A percentile compares a stretch with the other conserved stretches of the same genome.
These are phyloP conservation scores for Macrotrachela quadricornifera DNA, from an alignment of 1,140 invertebrate genomes.

Conservation along the genomic window DNA sequence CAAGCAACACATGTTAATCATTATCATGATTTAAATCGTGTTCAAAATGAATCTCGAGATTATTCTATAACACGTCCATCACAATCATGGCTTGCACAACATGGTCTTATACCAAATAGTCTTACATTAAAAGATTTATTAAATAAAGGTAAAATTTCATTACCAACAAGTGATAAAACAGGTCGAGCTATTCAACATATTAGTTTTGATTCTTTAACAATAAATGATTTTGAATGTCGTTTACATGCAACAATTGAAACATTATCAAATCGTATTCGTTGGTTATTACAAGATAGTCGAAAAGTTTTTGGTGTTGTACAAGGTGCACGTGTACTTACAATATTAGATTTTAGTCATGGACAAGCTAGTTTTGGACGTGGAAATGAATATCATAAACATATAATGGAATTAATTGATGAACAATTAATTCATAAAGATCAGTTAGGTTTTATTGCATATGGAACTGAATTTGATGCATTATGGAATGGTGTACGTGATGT, in stretches of 20 bases:
- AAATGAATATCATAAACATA: constrained; percentile 9
- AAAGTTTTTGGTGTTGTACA: constrained; percentile 28
- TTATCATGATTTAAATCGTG: constrained; percentile 15
- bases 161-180: constrained; percentile 22
- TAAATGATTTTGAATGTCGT: constrained; percentile 30
- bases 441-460: constrained; percentile 24
- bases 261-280: constrained; percentile 28
- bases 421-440: constrained; percentile 20
- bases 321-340: constrained; percentile 19
- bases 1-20: constrained; percentile 28
- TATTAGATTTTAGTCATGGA: constrained; percentile 25
- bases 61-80: constrained; percentile 15
- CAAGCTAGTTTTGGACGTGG: constrained; percentile 15
- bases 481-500: constrained; percentile 12
- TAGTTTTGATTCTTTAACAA: constrained; percentile 26
- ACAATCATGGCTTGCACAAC: constrained; percentile 24
- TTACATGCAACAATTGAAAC: constrained; percentile 24
- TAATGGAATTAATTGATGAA: constrained; percentile 23
- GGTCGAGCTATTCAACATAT: constrained; percentile 19
- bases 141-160: constrained; percentile 21
- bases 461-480: constrained; percentile 19
- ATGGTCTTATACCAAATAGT: constrained; percentile 21
- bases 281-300: constrained; percentile 26
- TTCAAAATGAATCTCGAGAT: neutral
- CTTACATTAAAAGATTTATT: constrained; percentile 27